phyloP scores from a whole-genome alignment of 1,140 invertebrate species.

The Dreissena rostriformis region DNA sequence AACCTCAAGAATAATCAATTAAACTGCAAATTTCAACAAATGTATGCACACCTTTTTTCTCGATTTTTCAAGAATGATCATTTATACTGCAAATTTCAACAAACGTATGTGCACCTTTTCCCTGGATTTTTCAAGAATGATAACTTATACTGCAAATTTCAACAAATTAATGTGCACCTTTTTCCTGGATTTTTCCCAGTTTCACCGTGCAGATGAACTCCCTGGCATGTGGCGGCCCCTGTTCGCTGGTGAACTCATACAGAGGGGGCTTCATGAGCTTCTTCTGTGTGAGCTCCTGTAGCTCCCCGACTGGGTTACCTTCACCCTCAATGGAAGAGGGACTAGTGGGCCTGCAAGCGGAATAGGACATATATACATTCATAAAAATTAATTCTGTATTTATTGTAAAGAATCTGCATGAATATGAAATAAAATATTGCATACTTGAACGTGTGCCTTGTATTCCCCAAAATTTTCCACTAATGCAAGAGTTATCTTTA shows the following conservation, averaged over 20 bases:
- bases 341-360: not conserved
- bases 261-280: conserved; percentile 95
- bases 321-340: conserved; percentile 63
- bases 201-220: conserved; percentile 93
- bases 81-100: too few species aligned
- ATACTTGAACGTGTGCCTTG: not conserved
- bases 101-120: conserved; percentile 85
- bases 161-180: conserved; percentile 83
- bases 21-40: too few species aligned
- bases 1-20: too few species aligned
- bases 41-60: conserved; percentile 87
- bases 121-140: conserved; percentile 81
- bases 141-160: too few species aligned
- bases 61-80: too few species aligned
- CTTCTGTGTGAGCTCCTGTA: conserved; percentile 98
- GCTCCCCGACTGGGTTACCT: conserved; percentile 94
- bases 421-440: too few species aligned
- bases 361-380: too few species aligned
- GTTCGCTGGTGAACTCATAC: conserved; percentile 93
- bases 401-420: too few species aligned
- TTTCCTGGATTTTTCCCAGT: conserved; percentile 85
- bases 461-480: too few species aligned
- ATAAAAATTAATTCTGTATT: too few species aligned
- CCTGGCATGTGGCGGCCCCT: conserved; percentile 94
- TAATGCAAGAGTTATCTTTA: too few species aligned